These are phyloP conservation scores for Hippocampus mohnikei DNA, from an alignment of 2,113 vertebrate species.

Conservation along the genomic window DNA sequence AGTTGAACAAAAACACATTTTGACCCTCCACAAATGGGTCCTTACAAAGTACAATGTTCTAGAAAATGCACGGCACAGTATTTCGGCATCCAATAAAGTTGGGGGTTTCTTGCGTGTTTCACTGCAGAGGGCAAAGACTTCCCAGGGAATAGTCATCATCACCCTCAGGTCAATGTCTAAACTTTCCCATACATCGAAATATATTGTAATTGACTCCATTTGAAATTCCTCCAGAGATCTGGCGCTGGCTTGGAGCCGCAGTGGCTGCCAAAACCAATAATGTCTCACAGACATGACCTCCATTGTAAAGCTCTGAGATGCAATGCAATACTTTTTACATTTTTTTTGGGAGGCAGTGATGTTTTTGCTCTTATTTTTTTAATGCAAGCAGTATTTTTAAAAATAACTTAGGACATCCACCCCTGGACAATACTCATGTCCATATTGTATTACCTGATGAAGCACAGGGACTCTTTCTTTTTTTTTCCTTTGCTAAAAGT, in stretches of 20 bases:
- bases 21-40: not conserved
- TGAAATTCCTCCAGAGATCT: conserved; percentile 69
- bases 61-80: not conserved
- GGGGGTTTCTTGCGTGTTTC: conserved; percentile 31
- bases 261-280: conserved; percentile 72
- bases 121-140: conserved; percentile 51
- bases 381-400: not conserved
- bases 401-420: not conserved
- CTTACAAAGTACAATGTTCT: not conserved
- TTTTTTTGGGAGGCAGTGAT: conserved; percentile 14
- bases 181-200: conserved; percentile 71
- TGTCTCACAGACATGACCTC: conserved; percentile 63
- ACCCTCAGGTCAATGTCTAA: conserved; percentile 66
- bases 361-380: not conserved
- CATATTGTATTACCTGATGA: not conserved
- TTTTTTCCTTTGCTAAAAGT: too few species aligned
- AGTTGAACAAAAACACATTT: not conserved
- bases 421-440: not conserved
- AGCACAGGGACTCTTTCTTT: not conserved
- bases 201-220: conserved; percentile 74
- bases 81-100: not conserved
- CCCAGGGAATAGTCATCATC: conserved; percentile 63
- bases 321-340: conserved; percentile 3
- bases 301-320: conserved; percentile 54
- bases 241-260: conserved; percentile 52